Base-by-base conservation (phyloP, 2,113 vertebrate species). In the Zosterops lateralis region DNA sequence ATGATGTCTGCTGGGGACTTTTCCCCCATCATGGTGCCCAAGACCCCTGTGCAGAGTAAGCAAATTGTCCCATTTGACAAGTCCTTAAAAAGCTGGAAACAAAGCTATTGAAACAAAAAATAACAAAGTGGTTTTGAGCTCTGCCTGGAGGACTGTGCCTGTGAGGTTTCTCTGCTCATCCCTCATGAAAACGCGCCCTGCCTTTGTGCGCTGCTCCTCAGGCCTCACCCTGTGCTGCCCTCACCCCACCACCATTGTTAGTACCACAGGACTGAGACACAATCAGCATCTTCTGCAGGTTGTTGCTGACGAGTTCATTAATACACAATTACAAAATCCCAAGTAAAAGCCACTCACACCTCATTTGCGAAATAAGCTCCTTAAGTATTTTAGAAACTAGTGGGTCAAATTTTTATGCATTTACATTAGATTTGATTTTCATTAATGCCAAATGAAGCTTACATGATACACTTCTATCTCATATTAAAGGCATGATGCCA, bases 401-500 rank as follows among this genome's bases (percentile, higher is more conserved):
- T 14, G 67, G 86, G 75, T 74, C 92, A 96, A 87, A 96, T 93
- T 92, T 97, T 96, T 89, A 73, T 95, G 93, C 34, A 64, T 97
- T 92, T 91, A 68, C 70, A 51, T 89, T 87, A 96, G 88, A 95
- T 96, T 91, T 97, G 92, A 92, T 96, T 96, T 96, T 97, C 94
- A 95, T 96, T 96, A 97, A 95, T 87, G 83, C 65, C 90, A 95
- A 85, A 96, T 78, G 74, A 97, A 96, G 78, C 84, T 94, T 75
- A 71, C 67, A 77, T 56, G 72, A 96, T 95, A 86, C 94, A 91
- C 94, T 96, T 95, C 86, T 70, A 74, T 84, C 95, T 96, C 89
- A 67, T 73, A 95, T 94, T 95, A 96, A 97, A 97, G 93, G 94
- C 78, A 93, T 42, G 84, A 95, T 95, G 92, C 93, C 97, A 97